Evolutionary conservation across 2,888 invertebrate species (phyloP), one percentile per base, ranked within the genome.

Genomic region (Archips xylosteana): DNA sequence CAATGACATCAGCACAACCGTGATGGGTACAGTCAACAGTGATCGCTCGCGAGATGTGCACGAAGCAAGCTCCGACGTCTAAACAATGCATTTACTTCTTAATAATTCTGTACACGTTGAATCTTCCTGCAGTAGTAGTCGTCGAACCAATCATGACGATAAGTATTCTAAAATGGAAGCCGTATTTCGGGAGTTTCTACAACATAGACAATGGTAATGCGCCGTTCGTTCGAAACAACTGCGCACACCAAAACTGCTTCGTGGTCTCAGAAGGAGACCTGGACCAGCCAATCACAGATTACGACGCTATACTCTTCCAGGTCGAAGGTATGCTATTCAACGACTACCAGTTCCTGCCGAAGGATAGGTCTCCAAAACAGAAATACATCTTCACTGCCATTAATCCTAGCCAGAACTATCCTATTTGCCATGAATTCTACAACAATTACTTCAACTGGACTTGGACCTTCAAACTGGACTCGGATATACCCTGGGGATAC

Each of bases 361-460:
- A 36, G 6, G n/a, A 60, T 3, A 36, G 60, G 4, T 60, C 60
- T n/a, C 60, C 60, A 3, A 34, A 60, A 13, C 60, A 60, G n/a
- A 60, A 39, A n/a, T 60, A 39, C 23, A 39, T 39, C n/a, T 60
- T 60, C 39, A 39, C 60, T 10, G 39, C 34, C 10, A 39, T 60
- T 6, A 39, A 60, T 5, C 39, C 60, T 2, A 39, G 36, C 39
- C 36, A 36, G 8, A 60, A 60, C 60, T 60, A 60, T 13, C 60
- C 60, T n/a, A n/a, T 60, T 39, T 60, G 60, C 39, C 39, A 34
- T 4, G 39, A 60, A 0, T n/a, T n/a, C n/a, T 60, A 36, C 39
- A 39, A 60, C n/a, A 60, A 60, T 6, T 60, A 10, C 39, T 60
- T 60, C 60, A 60, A 60, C 39, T 60, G 60, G 60, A 60, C 60